Evolutionary conservation across 2,113 vertebrate species (phyloP), one percentile per base, ranked within the genome.

Genomic region (Pitta sordida): DNA sequence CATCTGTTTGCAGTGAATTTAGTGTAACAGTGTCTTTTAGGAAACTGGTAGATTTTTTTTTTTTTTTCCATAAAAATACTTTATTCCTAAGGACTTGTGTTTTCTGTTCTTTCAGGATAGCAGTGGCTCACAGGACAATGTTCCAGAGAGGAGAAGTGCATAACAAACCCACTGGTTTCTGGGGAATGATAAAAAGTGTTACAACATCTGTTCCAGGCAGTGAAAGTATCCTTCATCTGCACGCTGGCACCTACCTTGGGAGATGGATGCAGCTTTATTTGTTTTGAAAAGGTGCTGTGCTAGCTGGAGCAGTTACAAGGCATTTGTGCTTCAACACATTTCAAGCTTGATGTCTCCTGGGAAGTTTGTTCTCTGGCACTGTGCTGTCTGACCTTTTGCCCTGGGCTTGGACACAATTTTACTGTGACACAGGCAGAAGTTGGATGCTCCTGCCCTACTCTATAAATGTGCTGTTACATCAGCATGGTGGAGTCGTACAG

Each of bases 151-250:
- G 99, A 51, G 99, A 99, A 86, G 99, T 99, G 91, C 98, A 99
- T 81, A 99, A 98, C 97, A 99, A 98, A 83, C 98, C 99, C 39
- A 98, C 98, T 10, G 99, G 99, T 90, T 98, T 99, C 96, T 99
- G 99, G 99, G 99, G 99, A 60, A 99, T 99, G 98, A 99, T 99
- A 96, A 99, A 98, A 96, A 99, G 99, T n/a, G 99, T 99, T n/a
- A 99, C 99, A 30, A 97, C 99, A 4, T 98, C 99, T 69, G 97
- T 98, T 84, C 84, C 99, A 60, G 98, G 98, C 96, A 99, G 98
- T 77, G 99, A 99, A 98, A 99, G 99, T 99, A 99, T 99, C 98
- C 98, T 99, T 98, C 92, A 59, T 88, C 75, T 88, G 37, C 89
- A 20, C 71, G 77, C 41, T 94, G 60, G 30, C 79, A 70, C 46